A percentile compares a stretch with the other conserved stretches of the same genome.
phyloP scores from a whole-genome alignment of 2,888 invertebrate genomes.

The Pogonocherus hispidulus region DNA sequence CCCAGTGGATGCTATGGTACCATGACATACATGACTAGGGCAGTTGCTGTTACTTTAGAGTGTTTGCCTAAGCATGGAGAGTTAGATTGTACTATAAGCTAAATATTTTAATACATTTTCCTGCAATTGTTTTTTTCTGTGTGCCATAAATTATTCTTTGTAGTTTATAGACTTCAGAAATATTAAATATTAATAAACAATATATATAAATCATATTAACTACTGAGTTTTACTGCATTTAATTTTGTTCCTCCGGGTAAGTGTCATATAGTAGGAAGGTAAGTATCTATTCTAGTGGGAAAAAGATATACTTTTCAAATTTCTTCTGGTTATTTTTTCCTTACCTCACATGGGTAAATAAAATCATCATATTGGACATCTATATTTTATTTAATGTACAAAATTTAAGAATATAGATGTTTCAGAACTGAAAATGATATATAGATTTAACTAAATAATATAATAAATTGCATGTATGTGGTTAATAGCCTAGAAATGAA shows the following conservation, averaged over 20 bases:
- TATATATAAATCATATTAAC: too few species aligned
- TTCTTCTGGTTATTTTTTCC: too few species aligned
- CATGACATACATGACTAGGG: conserved; percentile 95
- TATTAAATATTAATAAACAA: neutral
- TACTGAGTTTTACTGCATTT: too few species aligned
- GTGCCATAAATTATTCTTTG: neutral
- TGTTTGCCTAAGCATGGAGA: conserved; percentile 83
- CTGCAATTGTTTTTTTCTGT: neutral
- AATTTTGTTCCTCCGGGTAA: too few species aligned
- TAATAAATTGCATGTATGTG: conserved; percentile 2
- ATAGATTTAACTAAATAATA: conserved; percentile 7
- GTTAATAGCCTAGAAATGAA: conserved; percentile 16
- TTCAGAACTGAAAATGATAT: conserved; percentile 14
- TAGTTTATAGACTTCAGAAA: neutral
- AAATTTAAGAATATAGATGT: conserved; percentile 45
- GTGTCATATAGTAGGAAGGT: too few species aligned
- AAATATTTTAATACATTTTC: conserved; percentile 52
- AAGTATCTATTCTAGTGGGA: too few species aligned
- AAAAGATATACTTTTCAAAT: too few species aligned
- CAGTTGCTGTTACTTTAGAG: conserved; percentile 82
- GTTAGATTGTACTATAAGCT: conserved; percentile 85
- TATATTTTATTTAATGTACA: conserved; percentile 50
- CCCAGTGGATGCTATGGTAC: conserved; percentile 98
- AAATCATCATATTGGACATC: too few species aligned
- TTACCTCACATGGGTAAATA: too few species aligned